Conservation (phyloP, 92 coral and sea anemone species). For the Palythoa grandis region DNA sequence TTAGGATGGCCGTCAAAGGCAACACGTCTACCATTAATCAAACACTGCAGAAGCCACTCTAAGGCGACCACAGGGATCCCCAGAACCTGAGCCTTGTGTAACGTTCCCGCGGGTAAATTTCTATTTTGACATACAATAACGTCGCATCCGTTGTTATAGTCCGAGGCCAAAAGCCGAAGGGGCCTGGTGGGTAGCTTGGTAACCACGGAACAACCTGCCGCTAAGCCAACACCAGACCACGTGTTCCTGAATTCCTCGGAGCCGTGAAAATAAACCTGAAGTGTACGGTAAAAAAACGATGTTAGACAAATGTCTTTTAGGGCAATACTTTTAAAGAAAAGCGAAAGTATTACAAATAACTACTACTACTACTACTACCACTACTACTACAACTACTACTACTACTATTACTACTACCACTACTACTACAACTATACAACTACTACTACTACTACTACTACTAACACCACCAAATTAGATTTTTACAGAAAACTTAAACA, state of each 20-base stretch:
- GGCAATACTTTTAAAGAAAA: background rate
- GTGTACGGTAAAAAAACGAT: background rate
- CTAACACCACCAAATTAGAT: background rate
- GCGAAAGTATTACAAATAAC: no score
- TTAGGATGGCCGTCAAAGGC: conserved; percentile 78
- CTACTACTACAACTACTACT: no score
- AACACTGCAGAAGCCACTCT: conserved; percentile 93
- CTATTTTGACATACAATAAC: conserved; percentile 70
- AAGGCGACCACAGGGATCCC: conserved; percentile 84
- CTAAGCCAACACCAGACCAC: conserved; percentile 84
- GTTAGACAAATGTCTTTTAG: background rate
- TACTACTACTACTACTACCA: no score
- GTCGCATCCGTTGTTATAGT: conserved; percentile 65
- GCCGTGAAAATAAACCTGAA: conserved; percentile 83
- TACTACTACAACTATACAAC: background rate
- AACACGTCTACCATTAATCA: conserved; percentile 81
- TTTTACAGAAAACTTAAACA: no score
- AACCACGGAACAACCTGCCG: conserved; percentile 84
- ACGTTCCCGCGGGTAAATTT: conserved; percentile 69
- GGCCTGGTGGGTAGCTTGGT: conserved; percentile 86
- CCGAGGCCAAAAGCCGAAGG: conserved; percentile 55
- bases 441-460: background rate
- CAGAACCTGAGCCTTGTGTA: conserved; percentile 66
- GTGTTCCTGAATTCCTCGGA: conserved; percentile 65
- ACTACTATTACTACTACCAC: no score